Percentiles rank a stretch among this genome's conserved stretches.
These are phyloP conservation scores for Dimorphilus gyrociliatus DNA, from an alignment of 2,888 invertebrate genomes.

Conservation along the genomic window DNA sequence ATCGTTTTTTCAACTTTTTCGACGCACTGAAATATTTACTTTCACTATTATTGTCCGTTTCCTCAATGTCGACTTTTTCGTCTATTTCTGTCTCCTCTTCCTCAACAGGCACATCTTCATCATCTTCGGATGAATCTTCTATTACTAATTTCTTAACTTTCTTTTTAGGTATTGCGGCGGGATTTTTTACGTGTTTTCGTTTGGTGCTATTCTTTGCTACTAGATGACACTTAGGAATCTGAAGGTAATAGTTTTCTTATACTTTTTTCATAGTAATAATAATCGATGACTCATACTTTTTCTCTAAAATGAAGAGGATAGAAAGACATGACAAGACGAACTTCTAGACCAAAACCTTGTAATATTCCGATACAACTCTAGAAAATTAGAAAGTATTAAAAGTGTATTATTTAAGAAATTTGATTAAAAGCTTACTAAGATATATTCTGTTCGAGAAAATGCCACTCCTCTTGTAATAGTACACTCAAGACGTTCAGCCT, in stretches of 20 bases:
- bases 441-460: no score
- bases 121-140: constrained; percentile 9
- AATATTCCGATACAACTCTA: constrained; percentile 56
- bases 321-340: constrained; percentile 62
- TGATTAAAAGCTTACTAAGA: no score
- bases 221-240: no score
- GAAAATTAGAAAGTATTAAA: constrained; percentile 2
- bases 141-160: constrained; percentile 10
- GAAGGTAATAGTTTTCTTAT: no score
- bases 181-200: constrained; percentile 4
- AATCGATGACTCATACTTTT: not conserved
- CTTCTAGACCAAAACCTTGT: constrained; percentile 62
- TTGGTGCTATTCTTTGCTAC: constrained; percentile 2
- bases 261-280: not conserved
- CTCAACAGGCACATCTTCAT: constrained; percentile 20
- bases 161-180: constrained; percentile 3
- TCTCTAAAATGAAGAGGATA: not conserved
- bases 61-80: constrained; percentile 2
- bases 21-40: constrained; percentile 1
- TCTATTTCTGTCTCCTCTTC: constrained; percentile 34
- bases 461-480: no score
- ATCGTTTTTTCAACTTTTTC: not conserved
- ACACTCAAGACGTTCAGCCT: no score
- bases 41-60: not conserved
- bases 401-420: no score